Base-by-base conservation (phyloP, 2,888 invertebrate genomes). In the Himalopsyche kuldschensis region DNA sequence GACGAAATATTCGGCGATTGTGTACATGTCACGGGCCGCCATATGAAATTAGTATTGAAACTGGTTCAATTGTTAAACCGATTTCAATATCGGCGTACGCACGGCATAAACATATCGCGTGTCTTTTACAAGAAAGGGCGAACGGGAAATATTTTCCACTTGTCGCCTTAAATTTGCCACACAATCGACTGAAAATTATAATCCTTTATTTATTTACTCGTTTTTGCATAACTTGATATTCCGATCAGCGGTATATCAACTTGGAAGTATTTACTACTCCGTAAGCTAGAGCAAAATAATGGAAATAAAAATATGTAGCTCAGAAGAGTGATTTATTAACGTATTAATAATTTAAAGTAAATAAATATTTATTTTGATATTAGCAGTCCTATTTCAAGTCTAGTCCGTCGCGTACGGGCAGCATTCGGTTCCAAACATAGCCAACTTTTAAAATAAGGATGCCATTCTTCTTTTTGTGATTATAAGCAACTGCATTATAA, bases 111-210 rank as follows among this genome's bases (percentile, higher is more conserved):
- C 4, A 55, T 1, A 55, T 55, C 84, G 83, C 82, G 78, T 79
- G 77, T 30, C 32, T 10, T 76, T 30, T 30, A 30, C 15, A n/a
- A 31, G 76, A 76, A n/a, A 31, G 76, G 27, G 76, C 6, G 76
- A 78, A 47, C 78, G 46, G 78, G 78, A 78, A 78, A 78, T 41
- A 41, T 41, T 78, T 27, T 78, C 41, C 78, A 75, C 55, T 24
- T 55, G 55, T 55, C 55, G 20, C 55, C 20, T 55, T 55, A 55
- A 55, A 55, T 55, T 55, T 55, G 55, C 55, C 20, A 55, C 55
- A 55, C 55, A 55, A 55, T 55, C 24, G 55, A 55, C 55, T 55
- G 55, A 55, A 20, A 55, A 55, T 55, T 55, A 55, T 55, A 55
- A 55, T 55, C 55, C 55, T n/a, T 55, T 55, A 55, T 55, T 55